phyloP scores from a whole-genome alignment of 2,797 vertebrate species.

The Euthynnus affinis region DNA sequence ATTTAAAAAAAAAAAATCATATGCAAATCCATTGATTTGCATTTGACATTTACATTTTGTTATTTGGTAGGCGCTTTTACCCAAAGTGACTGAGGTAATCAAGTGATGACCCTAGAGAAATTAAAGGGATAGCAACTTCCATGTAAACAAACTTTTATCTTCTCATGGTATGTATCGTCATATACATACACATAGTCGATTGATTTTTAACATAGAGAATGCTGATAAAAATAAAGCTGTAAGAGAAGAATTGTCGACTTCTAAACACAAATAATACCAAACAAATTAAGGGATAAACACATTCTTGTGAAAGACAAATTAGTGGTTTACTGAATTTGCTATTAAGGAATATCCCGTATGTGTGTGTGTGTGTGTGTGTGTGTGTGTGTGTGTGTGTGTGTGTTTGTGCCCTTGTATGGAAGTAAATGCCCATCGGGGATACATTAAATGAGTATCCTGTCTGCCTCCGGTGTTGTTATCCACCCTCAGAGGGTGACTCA shows the following conservation, averaged over 20 bases:
- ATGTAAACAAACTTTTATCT: not conserved
- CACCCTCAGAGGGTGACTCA: conserved; percentile 81
- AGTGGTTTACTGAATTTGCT: not conserved
- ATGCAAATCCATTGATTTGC: no score
- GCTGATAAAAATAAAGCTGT: not conserved
- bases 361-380: not conserved
- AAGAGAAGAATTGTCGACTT: not conserved
- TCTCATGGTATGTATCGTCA: not conserved
- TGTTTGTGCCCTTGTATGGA: not conserved
- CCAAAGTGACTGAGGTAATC: no score
- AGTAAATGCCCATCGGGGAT: conserved; percentile 29
- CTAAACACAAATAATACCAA: not conserved
- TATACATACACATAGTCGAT: not conserved
- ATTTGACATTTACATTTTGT: no score
- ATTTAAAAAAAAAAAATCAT: no score
- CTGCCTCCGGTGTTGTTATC: conserved; percentile 65
- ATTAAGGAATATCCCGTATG: conserved; percentile 1
- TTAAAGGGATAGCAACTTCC: not conserved
- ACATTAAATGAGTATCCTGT: conserved; percentile 50
- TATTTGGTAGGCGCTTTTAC: no score
- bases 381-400: not conserved
- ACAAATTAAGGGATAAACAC: not conserved
- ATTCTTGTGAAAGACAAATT: not conserved
- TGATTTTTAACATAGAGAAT: not conserved
- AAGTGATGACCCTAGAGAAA: no score